Base-by-base conservation (phyloP, 1,140 invertebrate genomes). In the Stenopsyche tienmushanensis region DNA sequence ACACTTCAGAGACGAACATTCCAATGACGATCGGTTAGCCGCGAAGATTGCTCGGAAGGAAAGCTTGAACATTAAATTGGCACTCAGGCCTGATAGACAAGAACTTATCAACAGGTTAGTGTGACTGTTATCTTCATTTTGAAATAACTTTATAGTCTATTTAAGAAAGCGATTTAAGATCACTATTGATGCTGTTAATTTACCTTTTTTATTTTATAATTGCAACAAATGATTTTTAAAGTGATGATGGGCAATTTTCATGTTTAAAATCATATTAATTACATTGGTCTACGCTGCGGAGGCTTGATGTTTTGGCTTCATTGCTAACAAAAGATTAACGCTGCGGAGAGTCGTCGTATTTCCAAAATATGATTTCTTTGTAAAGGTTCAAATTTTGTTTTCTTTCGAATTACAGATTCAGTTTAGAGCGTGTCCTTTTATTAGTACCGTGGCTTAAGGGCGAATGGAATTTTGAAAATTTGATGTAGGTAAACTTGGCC, bases 41-140 rank as follows among this genome's bases (percentile, higher is more conserved):
- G 87, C 93, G 47, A 97, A 97, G 81, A 90, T 98, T 64, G 93
- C 94, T 49, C 85, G 96, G 45, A 96, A 97, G 78, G 96, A 99
- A 79, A 98, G 95, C 75, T 83, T 99, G 71, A 96, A 96, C 54
- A 80, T 96, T 73, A 98, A 98, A 78, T 83, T 98, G 65, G 90
- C 93, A 69, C 84, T 97, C 66, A 84, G 96, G 62, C 96, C 96
- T 3, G 90, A 96, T 75, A 84, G 90, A 57, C 93, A 97, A 79
- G 96, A 98, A 78, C 85, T 98, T 59, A 96, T 98, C 69, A 97
- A 98, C 76, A 82, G 79, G 79, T 81, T 72, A 26, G 24, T 53
- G 9, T 47, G 5, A 15, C 7, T 47, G 17, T 42, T 57, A 18
- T 23, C 3, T 25, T 3, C 18, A 25, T 52, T n/a, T n/a, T n/a